Evolutionary conservation across 2,888 invertebrate species (phyloP).

Genomic region (Epinotia nisella): DNA sequence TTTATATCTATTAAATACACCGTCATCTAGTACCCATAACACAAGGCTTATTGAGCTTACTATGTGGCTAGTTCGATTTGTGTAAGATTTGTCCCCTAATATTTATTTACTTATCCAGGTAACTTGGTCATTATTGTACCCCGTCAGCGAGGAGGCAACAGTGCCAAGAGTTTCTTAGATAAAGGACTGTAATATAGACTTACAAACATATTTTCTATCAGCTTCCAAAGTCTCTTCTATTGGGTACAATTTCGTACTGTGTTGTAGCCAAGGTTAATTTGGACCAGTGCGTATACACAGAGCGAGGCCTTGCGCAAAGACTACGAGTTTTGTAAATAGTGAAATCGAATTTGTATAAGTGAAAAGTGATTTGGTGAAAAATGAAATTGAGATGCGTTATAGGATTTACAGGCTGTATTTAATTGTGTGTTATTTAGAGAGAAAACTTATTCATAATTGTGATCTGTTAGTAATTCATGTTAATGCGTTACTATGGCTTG

Average conservation of each 20-base stretch:
- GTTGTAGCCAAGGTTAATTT: slow-evolving; percentile 7
- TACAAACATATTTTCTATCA: no score
- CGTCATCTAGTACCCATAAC: no score
- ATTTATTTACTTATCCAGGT: no score
- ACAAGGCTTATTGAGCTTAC: no score
- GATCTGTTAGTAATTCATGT: slow-evolving; percentile 7
- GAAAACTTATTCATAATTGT: not conserved
- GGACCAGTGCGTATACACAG: not conserved
- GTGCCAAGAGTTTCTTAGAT: no score
- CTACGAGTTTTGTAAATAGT: slow-evolving; percentile 21
- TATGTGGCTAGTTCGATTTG: no score
- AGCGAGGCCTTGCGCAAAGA: slow-evolving; percentile 19
- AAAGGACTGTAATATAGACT: no score
- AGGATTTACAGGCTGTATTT: slow-evolving; percentile 4
- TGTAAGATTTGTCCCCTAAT: no score
- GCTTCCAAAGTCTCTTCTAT: slow-evolving; percentile 1
- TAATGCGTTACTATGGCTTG: not conserved
- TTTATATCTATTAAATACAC: no score
- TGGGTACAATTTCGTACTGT: not conserved
- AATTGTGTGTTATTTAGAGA: not conserved
- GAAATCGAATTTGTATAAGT: slow-evolving; percentile 21
- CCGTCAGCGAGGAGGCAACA: no score
- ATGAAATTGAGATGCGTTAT: not conserved
- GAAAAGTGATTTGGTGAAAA: slow-evolving; percentile 20
- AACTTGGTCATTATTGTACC: no score